A percentile compares a stretch with the other conserved stretches of the same genome.
Conservation (phyloP, 2,113 vertebrate species). For the Bufo gargarizans region DNA sequence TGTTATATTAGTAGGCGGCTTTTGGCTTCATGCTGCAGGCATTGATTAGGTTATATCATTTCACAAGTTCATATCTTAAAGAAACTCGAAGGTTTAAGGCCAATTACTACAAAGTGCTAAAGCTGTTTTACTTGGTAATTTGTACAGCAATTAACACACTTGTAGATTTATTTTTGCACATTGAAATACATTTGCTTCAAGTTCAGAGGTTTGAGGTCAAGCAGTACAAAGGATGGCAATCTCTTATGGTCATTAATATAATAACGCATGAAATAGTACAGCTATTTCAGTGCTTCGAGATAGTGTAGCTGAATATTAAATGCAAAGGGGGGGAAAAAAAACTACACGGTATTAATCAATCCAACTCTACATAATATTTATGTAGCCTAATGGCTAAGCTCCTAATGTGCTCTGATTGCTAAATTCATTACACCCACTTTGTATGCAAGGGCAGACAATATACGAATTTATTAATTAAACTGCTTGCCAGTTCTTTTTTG, state of each 20-base stretch:
- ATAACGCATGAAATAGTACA: slow-evolving; percentile 1
- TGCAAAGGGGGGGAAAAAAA: slow-evolving; percentile 26
- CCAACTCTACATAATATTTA: slow-evolving; percentile 46
- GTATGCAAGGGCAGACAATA: slow-evolving; percentile 23
- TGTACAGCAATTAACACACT: slow-evolving; percentile 41
- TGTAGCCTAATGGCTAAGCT: slow-evolving; percentile 38
- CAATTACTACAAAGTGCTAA: slow-evolving; percentile 56
- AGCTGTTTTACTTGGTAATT: slow-evolving; percentile 54
- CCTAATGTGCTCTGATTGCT: slow-evolving; percentile 43
- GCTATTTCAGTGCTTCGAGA: slow-evolving; percentile 27
- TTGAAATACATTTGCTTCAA: slow-evolving; percentile 45
- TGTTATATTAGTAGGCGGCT: slow-evolving; percentile 33
- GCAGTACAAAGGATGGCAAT: slow-evolving; percentile 40
- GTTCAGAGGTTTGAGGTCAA: slow-evolving; percentile 54
- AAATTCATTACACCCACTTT: slow-evolving; percentile 43
- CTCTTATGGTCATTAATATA: slow-evolving; percentile 27
- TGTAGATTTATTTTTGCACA: slow-evolving; percentile 51
- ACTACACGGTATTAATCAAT: slow-evolving; percentile 40
- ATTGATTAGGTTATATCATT: slow-evolving; percentile 48
- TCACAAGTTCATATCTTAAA: slow-evolving; percentile 50
- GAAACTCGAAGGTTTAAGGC: slow-evolving; percentile 54
- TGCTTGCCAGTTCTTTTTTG: slow-evolving; percentile 32
- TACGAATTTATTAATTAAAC: slow-evolving; percentile 49
- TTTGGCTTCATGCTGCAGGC: slow-evolving; percentile 40
- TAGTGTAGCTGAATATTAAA: slow-evolving; percentile 19